A percentile compares a stretch with the other conserved stretches of the same genome.
These are phyloP conservation scores for Allophyes oxyacanthae DNA, from an alignment of 2,888 invertebrate species.

Conservation along the genomic window DNA sequence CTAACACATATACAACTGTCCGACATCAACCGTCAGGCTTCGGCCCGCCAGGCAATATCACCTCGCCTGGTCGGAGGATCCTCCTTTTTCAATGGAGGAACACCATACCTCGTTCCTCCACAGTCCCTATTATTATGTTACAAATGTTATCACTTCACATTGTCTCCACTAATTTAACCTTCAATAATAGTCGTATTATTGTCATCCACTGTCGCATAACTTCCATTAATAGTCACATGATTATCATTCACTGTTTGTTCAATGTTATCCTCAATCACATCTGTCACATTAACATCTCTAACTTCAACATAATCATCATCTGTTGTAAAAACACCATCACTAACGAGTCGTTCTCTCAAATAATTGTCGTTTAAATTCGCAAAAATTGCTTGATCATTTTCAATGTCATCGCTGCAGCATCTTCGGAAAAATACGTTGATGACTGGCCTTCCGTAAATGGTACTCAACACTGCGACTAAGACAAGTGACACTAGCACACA, in stretches of 20 bases:
- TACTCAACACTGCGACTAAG: slow-evolving; percentile 74
- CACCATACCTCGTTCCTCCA: no score
- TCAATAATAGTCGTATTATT: slow-evolving; percentile 20
- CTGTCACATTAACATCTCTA: slow-evolving; percentile 54
- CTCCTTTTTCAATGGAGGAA: no score
- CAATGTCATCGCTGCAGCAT: slow-evolving; percentile 79
- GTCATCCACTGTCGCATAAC: background rate
- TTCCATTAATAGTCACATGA: slow-evolving; percentile 1
- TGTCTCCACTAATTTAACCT: slow-evolving; percentile 11
- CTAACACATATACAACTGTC: no score
- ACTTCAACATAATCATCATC: slow-evolving; percentile 58
- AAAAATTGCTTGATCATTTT: slow-evolving; percentile 79
- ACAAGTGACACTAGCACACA: slow-evolving; percentile 77
- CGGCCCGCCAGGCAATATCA: no score
- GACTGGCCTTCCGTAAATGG: slow-evolving; percentile 77
- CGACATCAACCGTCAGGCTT: no score
- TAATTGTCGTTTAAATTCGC: slow-evolving; percentile 79
- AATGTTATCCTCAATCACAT: slow-evolving; percentile 48
- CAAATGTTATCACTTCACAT: background rate
- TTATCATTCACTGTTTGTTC: slow-evolving; percentile 12
- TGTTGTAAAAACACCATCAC: slow-evolving; percentile 57
- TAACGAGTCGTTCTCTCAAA: slow-evolving; percentile 74
- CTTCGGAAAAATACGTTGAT: slow-evolving; percentile 75
- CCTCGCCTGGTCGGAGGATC: no score
- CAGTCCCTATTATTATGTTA: no score